phyloP scores from a whole-genome alignment of 1,140 invertebrate species.

The Rhyzopertha dominica region DNA sequence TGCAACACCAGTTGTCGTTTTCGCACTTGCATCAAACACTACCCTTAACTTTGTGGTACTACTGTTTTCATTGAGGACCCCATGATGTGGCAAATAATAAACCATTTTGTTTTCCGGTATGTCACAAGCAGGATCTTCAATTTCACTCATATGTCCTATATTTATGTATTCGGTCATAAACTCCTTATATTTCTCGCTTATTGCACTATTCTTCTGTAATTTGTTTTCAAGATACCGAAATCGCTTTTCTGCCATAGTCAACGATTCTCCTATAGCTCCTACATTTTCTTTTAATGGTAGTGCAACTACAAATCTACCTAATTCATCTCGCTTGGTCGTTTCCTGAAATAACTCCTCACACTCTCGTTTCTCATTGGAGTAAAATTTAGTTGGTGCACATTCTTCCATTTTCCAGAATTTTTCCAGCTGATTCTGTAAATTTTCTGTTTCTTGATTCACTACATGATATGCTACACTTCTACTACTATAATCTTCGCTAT shows the following conservation, averaged over 20 bases:
- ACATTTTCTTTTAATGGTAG: conserved; percentile 18
- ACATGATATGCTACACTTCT: background rate
- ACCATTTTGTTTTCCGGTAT: no score
- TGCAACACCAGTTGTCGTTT: conserved; percentile 19
- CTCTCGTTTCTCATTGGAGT: background rate
- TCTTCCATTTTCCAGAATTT: conserved; percentile 11
- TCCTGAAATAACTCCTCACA: conserved; percentile 9
- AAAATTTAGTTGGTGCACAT: background rate
- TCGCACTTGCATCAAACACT: conserved; percentile 23
- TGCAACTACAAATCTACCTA: conserved; percentile 23
- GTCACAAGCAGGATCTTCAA: background rate
- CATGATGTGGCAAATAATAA: conserved; percentile 31
- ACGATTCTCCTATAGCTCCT: conserved; percentile 33
- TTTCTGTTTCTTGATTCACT: no score
- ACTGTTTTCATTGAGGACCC: conserved; percentile 26
- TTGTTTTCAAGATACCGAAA: conserved; percentile 34
- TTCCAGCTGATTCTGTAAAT: conserved; percentile 7
- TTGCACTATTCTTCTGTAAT: conserved; percentile 25
- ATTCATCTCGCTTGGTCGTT: background rate
- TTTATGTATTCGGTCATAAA: conserved; percentile 38
- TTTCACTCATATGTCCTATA: conserved; percentile 35
- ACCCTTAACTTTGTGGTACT: conserved; percentile 34
- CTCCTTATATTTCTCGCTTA: conserved; percentile 20
- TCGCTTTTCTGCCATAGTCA: conserved; percentile 23
- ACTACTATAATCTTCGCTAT: no score